A percentile compares a stretch with the other conserved stretches of the same genome.
phyloP scores from a whole-genome alignment of 2,888 invertebrate species.

The Epirrita christyi region DNA sequence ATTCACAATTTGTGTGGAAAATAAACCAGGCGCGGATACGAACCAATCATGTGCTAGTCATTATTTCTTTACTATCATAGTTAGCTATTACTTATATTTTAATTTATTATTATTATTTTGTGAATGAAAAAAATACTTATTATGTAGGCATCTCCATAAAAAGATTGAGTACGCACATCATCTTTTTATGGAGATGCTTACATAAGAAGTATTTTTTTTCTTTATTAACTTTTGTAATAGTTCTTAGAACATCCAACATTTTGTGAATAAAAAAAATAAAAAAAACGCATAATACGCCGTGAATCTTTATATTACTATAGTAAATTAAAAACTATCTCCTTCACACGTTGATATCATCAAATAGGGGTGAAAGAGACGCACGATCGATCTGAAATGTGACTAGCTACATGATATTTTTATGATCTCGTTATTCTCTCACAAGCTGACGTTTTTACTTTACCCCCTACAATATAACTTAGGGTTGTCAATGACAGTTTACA shows the following conservation, averaged over 20 bases:
- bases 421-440: conserved; percentile 38
- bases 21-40: too few species aligned
- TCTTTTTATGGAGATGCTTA: too few species aligned
- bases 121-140: too few species aligned
- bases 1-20: too few species aligned
- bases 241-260: not conserved
- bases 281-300: conserved; percentile 18
- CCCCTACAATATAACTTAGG: conserved; percentile 29
- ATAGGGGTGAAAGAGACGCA: conserved; percentile 19
- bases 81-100: too few species aligned
- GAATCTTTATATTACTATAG: conserved; percentile 23
- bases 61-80: too few species aligned
- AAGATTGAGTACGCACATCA: too few species aligned
- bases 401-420: conserved; percentile 39
- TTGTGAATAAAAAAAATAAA: not conserved
- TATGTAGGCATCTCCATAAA: too few species aligned
- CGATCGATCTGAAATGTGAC: conserved; percentile 21
- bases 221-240: not conserved
- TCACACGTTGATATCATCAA: conserved; percentile 12
- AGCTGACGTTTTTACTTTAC: conserved; percentile 43
- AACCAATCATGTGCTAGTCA: too few species aligned
- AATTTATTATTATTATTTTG: too few species aligned
- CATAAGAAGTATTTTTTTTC: too few species aligned
- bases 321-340: conserved; percentile 22
- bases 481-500: conserved; percentile 13